Evolutionary conservation across 2,113 vertebrate species (phyloP).

Genomic region (Illadopsis cleaveri): DNA sequence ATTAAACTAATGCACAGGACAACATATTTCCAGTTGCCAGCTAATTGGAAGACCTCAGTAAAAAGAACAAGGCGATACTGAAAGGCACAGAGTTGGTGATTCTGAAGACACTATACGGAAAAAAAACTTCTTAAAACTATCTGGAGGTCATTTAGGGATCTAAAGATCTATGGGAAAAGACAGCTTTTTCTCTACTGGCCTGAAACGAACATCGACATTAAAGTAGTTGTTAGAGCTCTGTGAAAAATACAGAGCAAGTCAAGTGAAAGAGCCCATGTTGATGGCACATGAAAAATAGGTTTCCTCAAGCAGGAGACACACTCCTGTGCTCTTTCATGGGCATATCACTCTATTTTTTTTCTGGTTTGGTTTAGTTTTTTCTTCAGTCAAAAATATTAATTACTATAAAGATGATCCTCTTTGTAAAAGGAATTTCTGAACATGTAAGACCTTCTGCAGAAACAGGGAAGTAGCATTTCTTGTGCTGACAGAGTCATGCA

Average conservation of each 20-base stretch:
- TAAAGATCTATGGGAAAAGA: not conserved
- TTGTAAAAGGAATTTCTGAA: not conserved
- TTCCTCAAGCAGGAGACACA: not conserved
- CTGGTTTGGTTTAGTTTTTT: not conserved
- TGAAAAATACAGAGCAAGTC: conserved; percentile 27
- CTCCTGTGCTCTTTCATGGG: not conserved
- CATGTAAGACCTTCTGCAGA: not conserved
- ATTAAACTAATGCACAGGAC: not conserved
- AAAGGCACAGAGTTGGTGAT: not conserved
- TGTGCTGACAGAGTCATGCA: not conserved
- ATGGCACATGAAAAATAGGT: not conserved
- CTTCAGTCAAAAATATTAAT: not conserved
- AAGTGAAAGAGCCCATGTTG: conserved; percentile 21
- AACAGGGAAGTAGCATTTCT: not conserved
- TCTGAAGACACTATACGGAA: not conserved
- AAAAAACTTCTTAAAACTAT: not conserved
- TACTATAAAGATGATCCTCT: not conserved
- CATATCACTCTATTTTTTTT: not conserved
- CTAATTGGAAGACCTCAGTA: not conserved
- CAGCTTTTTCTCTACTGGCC: not conserved
- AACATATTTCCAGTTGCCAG: not conserved
- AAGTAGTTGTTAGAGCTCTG: conserved; percentile 3
- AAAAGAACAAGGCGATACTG: not conserved
- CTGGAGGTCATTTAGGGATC: not conserved
- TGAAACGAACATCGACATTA: conserved; percentile 24